Evolutionary conservation across 2,888 invertebrate species (phyloP), one percentile per base, ranked within the genome.

Genomic region (Orthonevra nobilis): DNA sequence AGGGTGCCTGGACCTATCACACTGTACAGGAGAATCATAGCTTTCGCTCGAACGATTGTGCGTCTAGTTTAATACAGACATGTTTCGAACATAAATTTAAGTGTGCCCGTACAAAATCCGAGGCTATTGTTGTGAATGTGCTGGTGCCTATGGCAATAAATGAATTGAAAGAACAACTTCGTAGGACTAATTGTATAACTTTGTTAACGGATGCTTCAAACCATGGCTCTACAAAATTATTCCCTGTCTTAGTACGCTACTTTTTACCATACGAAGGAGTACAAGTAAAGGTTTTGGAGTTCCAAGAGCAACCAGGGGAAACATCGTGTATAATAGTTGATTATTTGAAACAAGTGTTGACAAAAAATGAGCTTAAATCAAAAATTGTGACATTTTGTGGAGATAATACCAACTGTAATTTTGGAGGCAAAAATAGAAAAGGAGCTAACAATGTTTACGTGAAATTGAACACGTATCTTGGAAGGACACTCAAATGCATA

Each of bases 91-190:
- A 54, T 14, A 68, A 79, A 73, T 82, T 56, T 81, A 44, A 12
- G 46, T 81, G 73, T 61, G 69, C 77, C 34, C 73, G 81, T 40
- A 82, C 72, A 63, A 82, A 81, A 70, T 72, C 69, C 26, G 61
- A 81, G 44, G 61, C 81, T 56, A 81, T 81, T 70, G 58, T 82
- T 15, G 23, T 42, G n/a, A 42, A 20, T 73, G 81, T 30, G n/a
- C n/a, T n/a, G n/a, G n/a, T n/a, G n/a, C n/a, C n/a, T n/a, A 56
- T 66, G 70, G 52, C 48, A 19, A 81, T 20, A 28, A 61, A 44
- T 72, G 81, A 81, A 56, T 74, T 81, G 23, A 81, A 81, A 81
- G 64, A 82, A 15, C 69, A 70, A 48, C 48, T 81, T 61, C 61
- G 61, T 61, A 56, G 79, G 68, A 46, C 46, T 48, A 46, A 81